These are phyloP conservation scores for Tragelaphus scriptus DNA, from an alignment of 2,113 vertebrate genomes.

Conservation along the genomic window DNA sequence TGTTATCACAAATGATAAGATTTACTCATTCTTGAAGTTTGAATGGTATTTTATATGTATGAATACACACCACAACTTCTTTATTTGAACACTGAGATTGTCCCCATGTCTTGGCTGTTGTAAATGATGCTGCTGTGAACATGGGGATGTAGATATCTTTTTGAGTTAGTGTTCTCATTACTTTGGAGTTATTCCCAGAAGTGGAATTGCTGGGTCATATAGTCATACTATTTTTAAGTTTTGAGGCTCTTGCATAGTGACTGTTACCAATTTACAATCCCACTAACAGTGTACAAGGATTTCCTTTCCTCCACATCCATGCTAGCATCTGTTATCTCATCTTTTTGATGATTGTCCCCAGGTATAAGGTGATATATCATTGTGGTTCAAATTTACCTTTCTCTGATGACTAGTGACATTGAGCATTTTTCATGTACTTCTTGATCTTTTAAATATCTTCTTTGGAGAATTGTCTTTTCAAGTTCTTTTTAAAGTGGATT, in stretches of 20 bases:
- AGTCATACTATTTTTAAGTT: background rate
- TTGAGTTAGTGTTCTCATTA: background rate
- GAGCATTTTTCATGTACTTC: background rate
- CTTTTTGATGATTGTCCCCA: background rate
- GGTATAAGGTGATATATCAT: background rate
- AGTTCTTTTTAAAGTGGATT: background rate
- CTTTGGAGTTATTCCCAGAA: background rate
- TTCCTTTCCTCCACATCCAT: background rate
- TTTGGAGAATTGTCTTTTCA: background rate
- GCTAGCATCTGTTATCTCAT: background rate
- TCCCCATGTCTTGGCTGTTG: background rate
- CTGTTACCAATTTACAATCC: background rate
- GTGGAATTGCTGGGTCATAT: background rate
- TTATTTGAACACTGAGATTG: background rate
- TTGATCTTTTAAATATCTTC: background rate
- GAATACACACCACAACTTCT: background rate
- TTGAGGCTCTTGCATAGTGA: background rate
- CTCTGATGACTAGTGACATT: background rate
- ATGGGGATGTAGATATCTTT: background rate
- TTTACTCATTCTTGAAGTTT: background rate
- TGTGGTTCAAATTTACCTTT: background rate
- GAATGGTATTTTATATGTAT: background rate
- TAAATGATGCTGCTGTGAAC: background rate
- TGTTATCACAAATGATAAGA: background rate
- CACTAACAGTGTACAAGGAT: background rate